A percentile compares a stretch with the other conserved stretches of the same genome.
These are phyloP conservation scores for Mus musculus DNA, from an alignment of 2,113 vertebrate genomes.

Conservation along the genomic window GRCm39 chr3:137566501-137567000, in stretches of 20 bases:
- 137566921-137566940: no score
- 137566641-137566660: background rate
- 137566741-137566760: background rate
- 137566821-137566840: background rate
- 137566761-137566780: background rate
- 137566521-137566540: background rate
- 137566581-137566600: background rate
- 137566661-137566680: background rate
- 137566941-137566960: background rate
- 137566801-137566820: background rate
- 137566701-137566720: background rate
- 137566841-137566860: background rate
- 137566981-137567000: background rate
- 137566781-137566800: background rate
- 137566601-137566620: background rate
- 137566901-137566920: background rate
- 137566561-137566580: background rate
- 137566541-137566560: background rate
- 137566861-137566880: background rate
- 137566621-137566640: background rate
- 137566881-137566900: background rate
- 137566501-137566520: background rate
- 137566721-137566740: background rate
- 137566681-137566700: background rate
- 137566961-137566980: background rate